A percentile compares a stretch with the other conserved stretches of the same genome.
These are phyloP conservation scores for Cyanistes caeruleus DNA, from an alignment of 2,113 vertebrate genomes.

Conservation along the genomic window DNA sequence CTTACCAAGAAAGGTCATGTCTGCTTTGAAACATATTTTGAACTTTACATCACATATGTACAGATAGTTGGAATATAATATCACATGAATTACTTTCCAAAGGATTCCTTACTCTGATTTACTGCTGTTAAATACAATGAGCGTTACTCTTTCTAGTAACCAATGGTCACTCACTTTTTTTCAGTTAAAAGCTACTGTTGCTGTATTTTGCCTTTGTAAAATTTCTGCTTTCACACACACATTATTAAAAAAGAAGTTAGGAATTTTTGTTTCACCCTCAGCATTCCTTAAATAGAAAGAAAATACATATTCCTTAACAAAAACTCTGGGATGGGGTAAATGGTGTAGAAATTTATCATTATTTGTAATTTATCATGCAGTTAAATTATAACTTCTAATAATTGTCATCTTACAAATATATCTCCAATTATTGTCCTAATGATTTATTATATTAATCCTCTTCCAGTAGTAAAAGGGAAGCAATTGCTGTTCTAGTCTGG, in stretches of 20 bases:
- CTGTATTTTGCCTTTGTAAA: not conserved
- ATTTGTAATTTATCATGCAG: constrained; percentile 24
- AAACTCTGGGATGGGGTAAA: not conserved
- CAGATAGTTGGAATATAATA: constrained; percentile 41
- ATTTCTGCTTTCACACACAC: not conserved
- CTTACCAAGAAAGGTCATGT: constrained; percentile 36
- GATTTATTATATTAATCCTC: constrained; percentile 66
- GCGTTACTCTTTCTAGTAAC: constrained; percentile 26
- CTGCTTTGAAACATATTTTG: constrained; percentile 52
- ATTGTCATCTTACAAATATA: not conserved
- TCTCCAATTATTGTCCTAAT: constrained; percentile 49
- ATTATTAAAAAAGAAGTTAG: not conserved
- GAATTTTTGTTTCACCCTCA: not conserved
- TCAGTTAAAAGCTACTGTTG: not conserved
- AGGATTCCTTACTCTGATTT: not conserved
- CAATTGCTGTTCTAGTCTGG: constrained; percentile 52
- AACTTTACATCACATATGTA: constrained; percentile 8
- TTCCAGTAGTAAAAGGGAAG: constrained; percentile 47
- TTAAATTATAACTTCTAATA: constrained; percentile 51
- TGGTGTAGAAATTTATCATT: not conserved
- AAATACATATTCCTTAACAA: not conserved
- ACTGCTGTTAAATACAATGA: constrained; percentile 5
- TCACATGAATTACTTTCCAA: constrained; percentile 32
- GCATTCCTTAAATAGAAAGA: not conserved
- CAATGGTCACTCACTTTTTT: not conserved